Percentiles rank a stretch among this genome's conserved stretches.
Evolutionary conservation across 2,113 vertebrate genomes (phyloP).

Genomic region (Noturus placidus): DNA sequence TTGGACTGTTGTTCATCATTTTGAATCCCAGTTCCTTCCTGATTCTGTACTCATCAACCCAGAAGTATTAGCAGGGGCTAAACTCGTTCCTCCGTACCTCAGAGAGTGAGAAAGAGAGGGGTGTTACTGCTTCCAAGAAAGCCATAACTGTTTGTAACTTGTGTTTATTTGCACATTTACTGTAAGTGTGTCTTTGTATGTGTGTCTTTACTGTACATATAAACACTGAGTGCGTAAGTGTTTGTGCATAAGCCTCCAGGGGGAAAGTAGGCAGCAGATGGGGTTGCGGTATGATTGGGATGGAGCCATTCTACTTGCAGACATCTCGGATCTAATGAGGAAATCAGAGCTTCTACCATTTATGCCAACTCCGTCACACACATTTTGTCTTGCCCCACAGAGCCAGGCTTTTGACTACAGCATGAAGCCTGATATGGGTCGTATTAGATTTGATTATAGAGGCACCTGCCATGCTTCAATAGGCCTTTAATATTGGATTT

Average conservation of each 20-base stretch:
- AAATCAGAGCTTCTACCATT: constrained; percentile 40
- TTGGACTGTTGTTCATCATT: not conserved
- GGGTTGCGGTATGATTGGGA: constrained; percentile 46
- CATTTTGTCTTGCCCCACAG: not conserved
- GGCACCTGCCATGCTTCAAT: not conserved
- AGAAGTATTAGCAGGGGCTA: not conserved
- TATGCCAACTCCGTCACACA: constrained; percentile 27
- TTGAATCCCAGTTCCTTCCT: constrained; percentile 5
- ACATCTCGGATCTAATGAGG: constrained; percentile 50
- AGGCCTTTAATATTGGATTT: constrained; percentile 18
- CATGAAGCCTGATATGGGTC: constrained; percentile 12
- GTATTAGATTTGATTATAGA: constrained; percentile 18
- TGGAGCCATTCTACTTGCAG: constrained; percentile 49
- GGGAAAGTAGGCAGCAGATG: constrained; percentile 49
- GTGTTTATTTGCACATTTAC: not conserved
- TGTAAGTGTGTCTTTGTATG: not conserved
- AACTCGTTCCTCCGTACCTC: not conserved
- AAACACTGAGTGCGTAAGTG: constrained; percentile 38
- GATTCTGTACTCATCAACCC: constrained; percentile 1
- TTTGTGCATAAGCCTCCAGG: constrained; percentile 35
- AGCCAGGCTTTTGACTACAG: constrained; percentile 29
- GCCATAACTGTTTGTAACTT: not conserved
- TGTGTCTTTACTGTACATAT: constrained; percentile 20
- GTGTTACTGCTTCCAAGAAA: not conserved
- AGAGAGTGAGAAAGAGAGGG: not conserved